Conservation (phyloP, 2,797 vertebrate species). For the Rhabdomys pumilio region DNA sequence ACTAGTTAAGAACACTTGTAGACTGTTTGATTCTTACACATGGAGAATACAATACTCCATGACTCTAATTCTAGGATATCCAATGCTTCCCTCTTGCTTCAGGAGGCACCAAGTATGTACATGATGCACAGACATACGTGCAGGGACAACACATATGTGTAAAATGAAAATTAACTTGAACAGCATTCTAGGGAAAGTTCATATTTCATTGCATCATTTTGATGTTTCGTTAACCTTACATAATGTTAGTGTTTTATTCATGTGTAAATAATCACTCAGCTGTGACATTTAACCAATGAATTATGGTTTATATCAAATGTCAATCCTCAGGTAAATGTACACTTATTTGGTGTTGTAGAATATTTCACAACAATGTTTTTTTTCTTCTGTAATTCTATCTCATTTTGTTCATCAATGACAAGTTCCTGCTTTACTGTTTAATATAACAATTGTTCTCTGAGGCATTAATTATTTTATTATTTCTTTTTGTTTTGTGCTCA, state of each 20-base stretch:
- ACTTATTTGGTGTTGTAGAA: not conserved
- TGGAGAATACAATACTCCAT: accelerated
- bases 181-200: not conserved
- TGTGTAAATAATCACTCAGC: not conserved
- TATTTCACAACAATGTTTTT: not conserved
- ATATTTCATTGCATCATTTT: not conserved
- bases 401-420: not conserved
- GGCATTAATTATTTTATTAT: not conserved
- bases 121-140: not conserved
- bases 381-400: not conserved
- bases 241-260: not conserved
- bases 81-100: not conserved
- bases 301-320: not conserved
- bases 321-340: not conserved
- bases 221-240: not conserved
- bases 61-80: not conserved
- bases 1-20: not conserved
- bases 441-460: not conserved
- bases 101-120: not conserved
- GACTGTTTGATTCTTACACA: not conserved
- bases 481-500: not conserved
- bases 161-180: not conserved
- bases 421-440: not conserved
- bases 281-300: not conserved
- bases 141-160: not conserved